Conservation (phyloP, 2,797 vertebrate genomes). For the Danio choprae region DNA sequence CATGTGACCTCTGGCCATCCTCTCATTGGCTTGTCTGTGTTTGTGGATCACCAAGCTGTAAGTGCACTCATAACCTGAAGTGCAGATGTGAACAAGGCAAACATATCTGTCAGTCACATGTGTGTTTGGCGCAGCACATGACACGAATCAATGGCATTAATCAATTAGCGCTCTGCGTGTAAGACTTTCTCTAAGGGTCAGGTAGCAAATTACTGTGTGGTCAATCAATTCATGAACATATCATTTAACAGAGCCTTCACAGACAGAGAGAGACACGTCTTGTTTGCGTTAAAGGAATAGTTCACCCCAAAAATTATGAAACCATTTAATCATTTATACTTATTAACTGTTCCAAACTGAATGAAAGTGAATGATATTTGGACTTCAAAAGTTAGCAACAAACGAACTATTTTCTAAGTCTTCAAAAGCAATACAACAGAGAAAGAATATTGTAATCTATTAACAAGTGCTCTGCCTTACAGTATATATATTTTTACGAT, state of each 20-base stretch:
- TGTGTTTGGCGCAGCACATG: not conserved
- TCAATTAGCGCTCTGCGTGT: constrained; percentile 44
- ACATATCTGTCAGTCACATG: constrained; percentile 29
- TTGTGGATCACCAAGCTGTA: constrained; percentile 50
- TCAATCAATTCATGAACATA: constrained; percentile 45
- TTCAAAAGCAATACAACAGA: not conserved
- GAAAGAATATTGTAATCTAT: no score
- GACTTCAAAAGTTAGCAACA: not conserved
- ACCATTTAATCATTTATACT: not conserved
- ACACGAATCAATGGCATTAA: constrained; percentile 15
- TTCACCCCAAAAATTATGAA: not conserved
- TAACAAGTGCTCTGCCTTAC: no score
- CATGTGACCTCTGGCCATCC: constrained; percentile 63
- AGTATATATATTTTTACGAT: no score
- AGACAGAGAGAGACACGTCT: not conserved
- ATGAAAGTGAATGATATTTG: not conserved
- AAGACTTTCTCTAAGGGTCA: constrained; percentile 32
- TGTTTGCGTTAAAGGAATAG: constrained; percentile 17
- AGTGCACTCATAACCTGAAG: constrained; percentile 55
- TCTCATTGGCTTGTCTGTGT: constrained; percentile 59
- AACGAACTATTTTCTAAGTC: not conserved
- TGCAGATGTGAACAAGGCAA: constrained; percentile 21
- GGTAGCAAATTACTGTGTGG: constrained; percentile 37
- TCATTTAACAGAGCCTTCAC: constrained; percentile 38
- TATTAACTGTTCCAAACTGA: not conserved